Conservation (phyloP, 2,888 invertebrate species). For the Tethea ocularis region DNA sequence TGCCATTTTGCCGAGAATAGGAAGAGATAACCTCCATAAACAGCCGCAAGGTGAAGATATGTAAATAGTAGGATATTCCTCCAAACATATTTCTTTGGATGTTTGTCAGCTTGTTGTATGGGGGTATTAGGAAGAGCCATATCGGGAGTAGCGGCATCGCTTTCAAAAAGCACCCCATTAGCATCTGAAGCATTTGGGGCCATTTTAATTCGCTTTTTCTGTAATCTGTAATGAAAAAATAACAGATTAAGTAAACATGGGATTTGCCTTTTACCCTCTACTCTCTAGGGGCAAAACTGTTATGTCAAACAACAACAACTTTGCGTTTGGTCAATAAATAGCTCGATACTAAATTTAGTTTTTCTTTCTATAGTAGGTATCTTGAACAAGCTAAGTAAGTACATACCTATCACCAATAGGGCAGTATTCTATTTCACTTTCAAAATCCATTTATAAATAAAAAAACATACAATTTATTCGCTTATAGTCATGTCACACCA, state of each 20-base stretch:
- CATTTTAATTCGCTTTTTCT: slow-evolving; percentile 54
- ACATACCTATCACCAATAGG: no score
- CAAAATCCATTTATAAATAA: no score
- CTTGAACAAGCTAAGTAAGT: no score
- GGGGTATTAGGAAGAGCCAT: slow-evolving; percentile 65
- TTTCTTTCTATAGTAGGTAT: no score
- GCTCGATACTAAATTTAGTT: no score
- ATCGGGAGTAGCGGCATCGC: slow-evolving; percentile 75
- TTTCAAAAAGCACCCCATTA: slow-evolving; percentile 77
- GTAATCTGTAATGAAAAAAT: slow-evolving; percentile 33
- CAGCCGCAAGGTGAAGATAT: slow-evolving; percentile 89
- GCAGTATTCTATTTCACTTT: no score
- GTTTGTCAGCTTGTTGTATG: slow-evolving; percentile 80
- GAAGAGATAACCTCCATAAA: slow-evolving; percentile 90
- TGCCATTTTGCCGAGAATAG: slow-evolving; percentile 89
- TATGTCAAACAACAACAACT: no score
- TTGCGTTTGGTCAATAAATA: no score
- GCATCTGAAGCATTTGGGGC: slow-evolving; percentile 72
- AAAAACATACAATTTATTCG: no score
- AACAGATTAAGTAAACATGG: not conserved
- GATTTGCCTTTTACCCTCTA: no score
- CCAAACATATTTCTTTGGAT: slow-evolving; percentile 88
- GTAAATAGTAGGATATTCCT: slow-evolving; percentile 91
- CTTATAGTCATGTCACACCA: no score
- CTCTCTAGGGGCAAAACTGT: no score